Evolutionary conservation across 2,797 vertebrate genomes (phyloP).

Genomic region (Sitta carolinensis): DNA sequence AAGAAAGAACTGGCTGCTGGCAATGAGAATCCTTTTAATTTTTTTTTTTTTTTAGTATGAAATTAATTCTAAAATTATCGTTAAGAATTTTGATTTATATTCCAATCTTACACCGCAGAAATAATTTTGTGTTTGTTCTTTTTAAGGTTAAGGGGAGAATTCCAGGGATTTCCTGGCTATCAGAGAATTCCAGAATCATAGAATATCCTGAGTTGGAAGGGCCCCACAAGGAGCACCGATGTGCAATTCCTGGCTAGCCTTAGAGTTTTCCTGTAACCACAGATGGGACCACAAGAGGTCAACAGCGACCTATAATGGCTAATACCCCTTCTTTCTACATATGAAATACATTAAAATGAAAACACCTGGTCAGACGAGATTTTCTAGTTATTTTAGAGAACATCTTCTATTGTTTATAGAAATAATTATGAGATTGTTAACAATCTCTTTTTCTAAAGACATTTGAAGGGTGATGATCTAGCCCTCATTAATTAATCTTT

Average conservation of each 20-base stretch:
- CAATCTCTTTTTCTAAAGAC: not conserved
- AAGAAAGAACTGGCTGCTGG: not conserved
- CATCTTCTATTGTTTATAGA: not conserved
- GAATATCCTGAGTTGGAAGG: not conserved
- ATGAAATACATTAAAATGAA: fast-evolving
- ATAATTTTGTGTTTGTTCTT: fast-evolving
- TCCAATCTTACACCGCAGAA: not conserved
- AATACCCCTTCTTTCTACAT: fast-evolving
- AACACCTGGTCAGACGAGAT: fast-evolving
- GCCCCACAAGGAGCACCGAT: not conserved
- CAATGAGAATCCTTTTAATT: not conserved
- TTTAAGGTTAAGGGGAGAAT: not conserved
- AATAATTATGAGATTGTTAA: not conserved
- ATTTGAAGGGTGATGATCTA: not conserved
- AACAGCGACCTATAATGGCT: not conserved
- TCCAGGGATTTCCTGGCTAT: not conserved
- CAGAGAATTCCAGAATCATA: too few relatives aligned
- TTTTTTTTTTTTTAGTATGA: not conserved
- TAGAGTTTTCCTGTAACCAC: not conserved
- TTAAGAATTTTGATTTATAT: not conserved
- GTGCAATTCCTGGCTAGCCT: not conserved
- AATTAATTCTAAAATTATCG: fast-evolving
- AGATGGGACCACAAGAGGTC: conserved; percentile 8
- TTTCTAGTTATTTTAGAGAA: not conserved
- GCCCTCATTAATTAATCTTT: not conserved